Conservation (phyloP, 2,797 vertebrate species). For the Columba guinea region DNA sequence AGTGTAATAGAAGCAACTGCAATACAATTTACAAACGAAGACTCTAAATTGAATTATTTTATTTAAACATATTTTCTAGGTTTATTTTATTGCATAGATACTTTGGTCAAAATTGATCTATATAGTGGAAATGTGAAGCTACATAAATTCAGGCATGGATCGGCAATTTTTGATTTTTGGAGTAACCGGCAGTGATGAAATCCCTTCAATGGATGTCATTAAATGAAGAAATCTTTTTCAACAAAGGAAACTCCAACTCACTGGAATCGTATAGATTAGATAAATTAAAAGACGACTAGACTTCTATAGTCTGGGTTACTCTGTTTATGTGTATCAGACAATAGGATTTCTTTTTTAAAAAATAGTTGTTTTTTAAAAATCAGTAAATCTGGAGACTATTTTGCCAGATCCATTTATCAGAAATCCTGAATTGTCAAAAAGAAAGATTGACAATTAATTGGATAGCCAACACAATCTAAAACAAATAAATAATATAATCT, state of each 20-base stretch:
- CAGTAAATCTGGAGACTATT: fast-evolving
- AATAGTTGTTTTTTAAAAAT: neutral
- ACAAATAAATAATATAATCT: neutral
- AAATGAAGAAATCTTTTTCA: neutral
- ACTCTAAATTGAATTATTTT: neutral
- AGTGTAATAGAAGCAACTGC: neutral
- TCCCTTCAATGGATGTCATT: neutral
- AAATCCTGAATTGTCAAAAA: neutral
- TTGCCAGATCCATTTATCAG: neutral
- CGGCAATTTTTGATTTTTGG: neutral
- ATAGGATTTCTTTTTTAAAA: neutral
- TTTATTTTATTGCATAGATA: neutral
- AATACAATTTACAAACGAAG: neutral
- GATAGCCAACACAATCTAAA: neutral
- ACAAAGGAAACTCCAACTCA: neutral
- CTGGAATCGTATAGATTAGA: neutral
- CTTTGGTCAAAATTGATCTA: neutral
- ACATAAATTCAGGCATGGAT: neutral
- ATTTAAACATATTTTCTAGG: neutral
- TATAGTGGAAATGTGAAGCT: neutral
- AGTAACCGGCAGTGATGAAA: neutral
- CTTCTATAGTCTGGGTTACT: neutral
- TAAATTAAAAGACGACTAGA: neutral
- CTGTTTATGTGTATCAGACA: fast-evolving
- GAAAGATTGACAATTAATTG: neutral